Evolutionary conservation across 2,797 vertebrate species (phyloP), one percentile per base, ranked within the genome.

Genomic region (Carcharodon carcharias): DNA sequence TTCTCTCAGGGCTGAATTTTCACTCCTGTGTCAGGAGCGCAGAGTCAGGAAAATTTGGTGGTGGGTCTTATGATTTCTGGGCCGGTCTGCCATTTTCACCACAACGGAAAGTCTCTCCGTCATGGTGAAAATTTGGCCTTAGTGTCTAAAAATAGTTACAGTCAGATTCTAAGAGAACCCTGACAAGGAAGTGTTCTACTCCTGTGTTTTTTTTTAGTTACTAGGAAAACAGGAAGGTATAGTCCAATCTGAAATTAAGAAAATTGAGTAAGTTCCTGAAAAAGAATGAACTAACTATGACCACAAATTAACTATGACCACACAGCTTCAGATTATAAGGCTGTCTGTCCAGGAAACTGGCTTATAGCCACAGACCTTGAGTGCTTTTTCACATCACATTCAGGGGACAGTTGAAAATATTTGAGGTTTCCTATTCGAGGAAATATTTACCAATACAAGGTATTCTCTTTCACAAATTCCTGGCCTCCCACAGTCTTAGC

Each of bases 301-400:
- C 21, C 91, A 93, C 91, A 67, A 93, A 65, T 93, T 67, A 65
- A 93, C 18, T 65, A 8, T 67, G 61, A 12, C n/a, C 91, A 93
- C 63, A 93, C n/a, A 67, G 63, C n/a, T 23, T 67, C 91, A 67
- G 61, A 67, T 93, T 67, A 93, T 11, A 93, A 93, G 91, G n/a
- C n/a, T 11, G 61, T 14, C 63, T 45, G 63, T 93, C 8, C 61
- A 45, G n/a, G 63, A 67, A 67, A 93, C 63, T 93, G 63, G 8
- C n/a, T 67, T 45, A 11, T 61, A 93, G n/a, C n/a, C 63, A 67
- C 26, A 67, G 91, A 67, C n/a, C 63, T 65, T 61, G 91, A 65
- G 61, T 65, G 61, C 9, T 65, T 92, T 65, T 45, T 93, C 63
- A 93, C 21, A 65, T 54, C n/a, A 12, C 8, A 93, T 65, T 67